phyloP scores from a whole-genome alignment of 2,113 vertebrate species.

The Cichladusa arquata region DNA sequence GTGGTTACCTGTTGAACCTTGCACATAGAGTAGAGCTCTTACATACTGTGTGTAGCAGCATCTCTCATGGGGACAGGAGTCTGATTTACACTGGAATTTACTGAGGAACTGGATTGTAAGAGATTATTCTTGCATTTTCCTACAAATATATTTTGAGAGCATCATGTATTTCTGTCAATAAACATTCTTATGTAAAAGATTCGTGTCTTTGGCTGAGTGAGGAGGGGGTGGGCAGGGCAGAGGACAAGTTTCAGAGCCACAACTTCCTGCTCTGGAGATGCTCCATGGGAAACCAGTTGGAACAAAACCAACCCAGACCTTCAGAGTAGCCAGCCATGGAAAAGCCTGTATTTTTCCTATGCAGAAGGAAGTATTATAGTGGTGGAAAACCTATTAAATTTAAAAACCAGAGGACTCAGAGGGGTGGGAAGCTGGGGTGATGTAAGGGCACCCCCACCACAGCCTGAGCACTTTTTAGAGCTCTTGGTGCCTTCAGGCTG shows the following conservation, averaged over 20 bases:
- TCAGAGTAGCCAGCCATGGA: background rate
- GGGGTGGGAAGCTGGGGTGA: background rate
- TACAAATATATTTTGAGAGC: conserved; percentile 82
- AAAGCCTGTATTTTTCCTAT: background rate
- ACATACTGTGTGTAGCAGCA: conserved; percentile 29
- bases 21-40: conserved; percentile 19
- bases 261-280: background rate
- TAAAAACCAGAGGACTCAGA: background rate
- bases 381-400: background rate
- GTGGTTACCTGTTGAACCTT: background rate
- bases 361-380: background rate
- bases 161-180: conserved; percentile 77
- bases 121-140: conserved; percentile 80
- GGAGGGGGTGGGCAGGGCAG: background rate
- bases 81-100: conserved; percentile 83
- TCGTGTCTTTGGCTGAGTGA: background rate
- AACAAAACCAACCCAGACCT: background rate
- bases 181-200: conserved; percentile 66
- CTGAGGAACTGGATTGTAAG: conserved; percentile 76
- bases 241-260: background rate
- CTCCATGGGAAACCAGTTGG: background rate
- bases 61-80: conserved; percentile 76
- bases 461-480: background rate
- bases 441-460: background rate
- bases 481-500: background rate